Evolutionary conservation across 2,888 invertebrate genomes (phyloP).

Genomic region (Ferdinandea cuprea): DNA sequence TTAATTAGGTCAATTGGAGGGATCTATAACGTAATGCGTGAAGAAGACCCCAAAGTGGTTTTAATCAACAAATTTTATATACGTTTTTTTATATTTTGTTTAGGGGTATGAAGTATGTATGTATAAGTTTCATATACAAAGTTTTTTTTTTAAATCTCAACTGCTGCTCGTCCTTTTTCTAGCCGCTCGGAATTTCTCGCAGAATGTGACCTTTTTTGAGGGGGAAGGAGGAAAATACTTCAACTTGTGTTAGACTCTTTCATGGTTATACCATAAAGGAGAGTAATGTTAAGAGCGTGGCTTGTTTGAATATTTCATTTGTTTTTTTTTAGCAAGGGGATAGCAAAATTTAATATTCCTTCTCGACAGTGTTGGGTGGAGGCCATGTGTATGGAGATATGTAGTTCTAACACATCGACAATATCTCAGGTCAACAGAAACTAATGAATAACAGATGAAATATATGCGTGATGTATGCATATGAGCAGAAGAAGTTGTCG

Average conservation of each 20-base stretch:
- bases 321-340: background rate
- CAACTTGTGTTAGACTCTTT: conserved; percentile 45
- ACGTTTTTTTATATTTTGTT: background rate
- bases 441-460: conserved; percentile 71
- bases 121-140: too few species aligned
- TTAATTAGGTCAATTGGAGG: conserved; percentile 56
- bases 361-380: background rate
- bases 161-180: background rate
- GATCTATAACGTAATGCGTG: background rate
- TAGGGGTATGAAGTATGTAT: background rate
- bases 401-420: conserved; percentile 19
- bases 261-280: conserved; percentile 37
- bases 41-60: conserved; percentile 24
- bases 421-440: conserved; percentile 57
- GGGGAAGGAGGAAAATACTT: conserved; percentile 28
- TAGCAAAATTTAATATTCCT: conserved; percentile 58
- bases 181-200: background rate
- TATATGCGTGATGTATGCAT: conserved; percentile 44
- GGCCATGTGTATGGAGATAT: background rate
- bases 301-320: conserved; percentile 51
- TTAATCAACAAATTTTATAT: conserved; percentile 18
- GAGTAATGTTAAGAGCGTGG: conserved; percentile 42
- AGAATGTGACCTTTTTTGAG: conserved; percentile 64
- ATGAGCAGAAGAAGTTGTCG: conserved; percentile 13
- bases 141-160: too few species aligned